Conservation (phyloP, 1,140 invertebrate genomes). For the Caenorhabditis briggsae region DNA sequence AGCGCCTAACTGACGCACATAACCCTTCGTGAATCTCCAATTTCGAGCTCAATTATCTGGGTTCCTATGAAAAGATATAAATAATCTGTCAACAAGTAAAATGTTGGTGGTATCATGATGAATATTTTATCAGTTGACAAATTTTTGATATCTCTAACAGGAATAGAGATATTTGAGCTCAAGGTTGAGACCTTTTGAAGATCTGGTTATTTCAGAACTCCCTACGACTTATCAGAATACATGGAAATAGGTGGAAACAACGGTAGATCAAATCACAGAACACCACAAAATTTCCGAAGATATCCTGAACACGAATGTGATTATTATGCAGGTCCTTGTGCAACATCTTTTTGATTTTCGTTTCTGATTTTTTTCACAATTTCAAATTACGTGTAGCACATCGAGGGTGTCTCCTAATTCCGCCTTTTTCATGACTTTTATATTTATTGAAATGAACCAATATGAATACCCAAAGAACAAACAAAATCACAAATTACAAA, state of each 20-base stretch:
- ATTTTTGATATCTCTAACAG: too few relatives aligned
- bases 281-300: slow-evolving; percentile 12
- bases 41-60: too few relatives aligned
- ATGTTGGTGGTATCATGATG: neutral
- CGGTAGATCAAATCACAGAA: slow-evolving; percentile 26
- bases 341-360: slow-evolving; percentile 15
- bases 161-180: neutral
- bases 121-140: too few relatives aligned
- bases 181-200: neutral
- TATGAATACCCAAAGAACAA: too few relatives aligned
- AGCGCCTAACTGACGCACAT: too few relatives aligned
- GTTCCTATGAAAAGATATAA: neutral
- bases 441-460: neutral
- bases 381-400: slow-evolving; percentile 13
- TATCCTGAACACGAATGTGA: slow-evolving; percentile 42
- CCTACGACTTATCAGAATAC: neutral
- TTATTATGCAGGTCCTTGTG: slow-evolving; percentile 37
- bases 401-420: slow-evolving; percentile 28
- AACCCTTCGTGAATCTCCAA: too few relatives aligned
- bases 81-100: too few relatives aligned
- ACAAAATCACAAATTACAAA: neutral
- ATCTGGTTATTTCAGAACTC: neutral
- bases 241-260: slow-evolving; percentile 7
- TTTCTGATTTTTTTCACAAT: neutral
- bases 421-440: slow-evolving; percentile 25